Base-by-base conservation (phyloP, 2,797 vertebrate genomes). In the Halcyon chelicuti region DNA sequence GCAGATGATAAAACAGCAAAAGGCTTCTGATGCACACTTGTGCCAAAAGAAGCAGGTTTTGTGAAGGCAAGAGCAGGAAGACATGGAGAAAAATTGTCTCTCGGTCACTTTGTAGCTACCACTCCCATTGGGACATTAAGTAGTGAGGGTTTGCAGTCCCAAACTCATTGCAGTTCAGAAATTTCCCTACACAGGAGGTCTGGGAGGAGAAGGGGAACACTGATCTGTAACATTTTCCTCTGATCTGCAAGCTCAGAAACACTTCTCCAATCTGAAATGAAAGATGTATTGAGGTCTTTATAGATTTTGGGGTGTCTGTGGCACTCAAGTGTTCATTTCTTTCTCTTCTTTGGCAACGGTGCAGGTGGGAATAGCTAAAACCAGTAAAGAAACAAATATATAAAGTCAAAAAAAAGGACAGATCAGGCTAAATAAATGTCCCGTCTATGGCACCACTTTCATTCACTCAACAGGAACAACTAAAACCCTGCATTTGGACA, bases 61-160 rank as follows among this genome's bases (percentile, higher is more conserved):
- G 1, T 52, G 25, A 80, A 52, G 67, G 35, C 61, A 90, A 70
- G 80, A 70, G 29, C 26, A 61, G 68, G 37, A 18, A 86, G 42
- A 88, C 91, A 71, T 22, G 91, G 58, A 70, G 60, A 93, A 58
- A 82, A 88, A 58, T 46, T 26, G 14, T 33, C 63, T 87, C 37
- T 82, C 29, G 15, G 63, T 52, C 23, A 55, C 23, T 25, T 63
- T 14, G 4, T 8, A 66, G 55, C 10, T 84, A 51, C 51, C 0
- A 3, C 63, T 96, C 33, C 55, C 0, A 2, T 52, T 3, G 12
- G 49, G 94, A 82, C 54, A 35, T 57, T 72, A 35, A 25, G 26
- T 58, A 49, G 13, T 1, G 14, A 51, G n/a, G 6, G 14, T 28
- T 85, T 96, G 80, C 37, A 74, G 67, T 67, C 44, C 21, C 60